These are phyloP conservation scores for Plusia festucae DNA, from an alignment of 2,888 invertebrate genomes.

Conservation along the genomic window DNA sequence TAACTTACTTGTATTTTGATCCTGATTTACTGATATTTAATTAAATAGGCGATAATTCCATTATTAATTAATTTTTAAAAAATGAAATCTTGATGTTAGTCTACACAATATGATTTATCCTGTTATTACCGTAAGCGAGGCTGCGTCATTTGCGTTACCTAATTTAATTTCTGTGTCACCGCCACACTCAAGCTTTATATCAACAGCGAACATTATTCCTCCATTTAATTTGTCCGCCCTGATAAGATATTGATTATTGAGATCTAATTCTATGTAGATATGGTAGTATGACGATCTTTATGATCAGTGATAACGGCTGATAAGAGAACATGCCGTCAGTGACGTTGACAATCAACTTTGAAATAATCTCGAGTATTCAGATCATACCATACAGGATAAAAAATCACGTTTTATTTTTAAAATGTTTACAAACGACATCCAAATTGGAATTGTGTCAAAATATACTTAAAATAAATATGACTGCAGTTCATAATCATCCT, in stretches of 20 bases:
- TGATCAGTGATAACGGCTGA: conserved; percentile 57
- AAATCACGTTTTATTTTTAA: conserved; percentile 24
- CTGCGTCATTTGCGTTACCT: conserved; percentile 33
- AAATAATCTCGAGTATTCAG: conserved; percentile 17
- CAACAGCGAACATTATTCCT: conserved; percentile 53
- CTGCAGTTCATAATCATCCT: background rate
- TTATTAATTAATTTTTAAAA: too few relatives aligned
- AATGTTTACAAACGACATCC: conserved; percentile 21
- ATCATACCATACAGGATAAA: background rate
- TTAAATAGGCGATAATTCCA: too few relatives aligned
- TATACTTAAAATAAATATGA: conserved; percentile 7
- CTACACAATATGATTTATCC: conserved; percentile 15
- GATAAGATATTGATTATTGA: conserved; percentile 67
- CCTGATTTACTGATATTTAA: background rate
- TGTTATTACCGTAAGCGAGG: conserved; percentile 23
- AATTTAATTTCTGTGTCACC: conserved; percentile 50
- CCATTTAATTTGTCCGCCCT: conserved; percentile 56
- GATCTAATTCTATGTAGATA: conserved; percentile 64
- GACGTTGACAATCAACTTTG: conserved; percentile 53
- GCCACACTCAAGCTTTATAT: conserved; percentile 26
- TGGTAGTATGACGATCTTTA: conserved; percentile 58
- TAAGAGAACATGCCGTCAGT: conserved; percentile 40
- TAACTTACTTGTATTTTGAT: background rate
- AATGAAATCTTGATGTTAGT: conserved; percentile 13
- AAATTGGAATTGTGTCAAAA: conserved; percentile 22